Evolutionary conservation across 2,113 vertebrate species (phyloP).

Genomic region (Leptosomus discolor): DNA sequence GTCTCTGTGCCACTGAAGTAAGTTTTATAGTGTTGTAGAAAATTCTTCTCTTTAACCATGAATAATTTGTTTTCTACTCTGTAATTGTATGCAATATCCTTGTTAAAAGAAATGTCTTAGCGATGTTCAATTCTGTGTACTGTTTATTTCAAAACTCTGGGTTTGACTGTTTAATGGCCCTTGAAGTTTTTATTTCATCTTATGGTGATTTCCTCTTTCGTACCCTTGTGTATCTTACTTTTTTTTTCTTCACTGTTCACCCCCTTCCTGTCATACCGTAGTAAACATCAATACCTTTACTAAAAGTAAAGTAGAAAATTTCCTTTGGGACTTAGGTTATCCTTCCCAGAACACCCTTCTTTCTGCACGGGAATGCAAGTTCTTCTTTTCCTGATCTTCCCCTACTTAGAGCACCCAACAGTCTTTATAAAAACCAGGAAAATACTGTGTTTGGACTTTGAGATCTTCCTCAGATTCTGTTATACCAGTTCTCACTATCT

Average conservation of each 20-base stretch:
- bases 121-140: neutral
- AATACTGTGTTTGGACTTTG: neutral
- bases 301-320: neutral
- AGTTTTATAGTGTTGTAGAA: neutral
- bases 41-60: neutral
- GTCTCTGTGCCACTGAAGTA: neutral
- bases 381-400: neutral
- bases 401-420: neutral
- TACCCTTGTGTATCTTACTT: neutral
- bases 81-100: neutral
- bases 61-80: slow-evolving; percentile 13
- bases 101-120: neutral
- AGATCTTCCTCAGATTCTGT: neutral
- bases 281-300: neutral
- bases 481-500: neutral
- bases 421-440: neutral
- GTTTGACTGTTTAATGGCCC: neutral
- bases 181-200: neutral
- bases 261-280: neutral
- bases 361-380: accelerated
- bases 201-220: neutral
- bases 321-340: neutral
- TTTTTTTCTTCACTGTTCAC: neutral
- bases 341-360: neutral
- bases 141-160: neutral